Base-by-base conservation (phyloP, 2,113 vertebrate species). In the Pungitius pungitius region DNA sequence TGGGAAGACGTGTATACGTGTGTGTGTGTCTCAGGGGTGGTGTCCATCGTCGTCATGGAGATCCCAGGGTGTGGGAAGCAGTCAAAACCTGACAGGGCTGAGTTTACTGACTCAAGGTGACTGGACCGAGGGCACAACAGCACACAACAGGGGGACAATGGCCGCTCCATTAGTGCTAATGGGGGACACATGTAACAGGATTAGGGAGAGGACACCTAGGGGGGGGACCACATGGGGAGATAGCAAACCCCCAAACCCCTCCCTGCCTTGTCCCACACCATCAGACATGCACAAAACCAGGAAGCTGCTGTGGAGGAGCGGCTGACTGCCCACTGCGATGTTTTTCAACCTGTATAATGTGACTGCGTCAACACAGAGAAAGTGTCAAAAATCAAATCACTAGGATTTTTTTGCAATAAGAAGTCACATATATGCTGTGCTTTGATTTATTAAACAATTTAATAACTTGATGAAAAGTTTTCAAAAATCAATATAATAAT, bases 121-220 rank as follows among this genome's bases (percentile, higher is more conserved):
- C 90, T 87, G 86, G 79, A 66, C 77, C n/a, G 43, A 72, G 77
- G 78, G 66, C 74, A 80, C 81, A 71, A 26, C 78, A 58, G 73
- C 67, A 56, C 73, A 75, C 77, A 83, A 78, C 73, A 9, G 49
- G 64, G 61, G 73, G 75, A 93, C 92, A 93, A 94, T 89, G 81
- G 89, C 30, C 1, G 77, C 68, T 86, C 91, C 87, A 89, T 90
- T 90, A 88, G 88, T 80, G 79, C 90, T 92, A 92, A 94, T 92
- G 87, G 88, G 88, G 88, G 89, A 91, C 87, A 89, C 87, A 93
- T 91, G 89, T 90, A 93, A 94, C 89, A 56, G 82, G 89, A 93
- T 92, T 92, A 94, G 88, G 77, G 74, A 69, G 78, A 83, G 86
- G 86, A 91, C 89, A 92, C 91, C 90, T 92, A 82, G 84, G 84